Conservation (phyloP, 2,888 invertebrate species). For the Peribatodes rhomboidaria region DNA sequence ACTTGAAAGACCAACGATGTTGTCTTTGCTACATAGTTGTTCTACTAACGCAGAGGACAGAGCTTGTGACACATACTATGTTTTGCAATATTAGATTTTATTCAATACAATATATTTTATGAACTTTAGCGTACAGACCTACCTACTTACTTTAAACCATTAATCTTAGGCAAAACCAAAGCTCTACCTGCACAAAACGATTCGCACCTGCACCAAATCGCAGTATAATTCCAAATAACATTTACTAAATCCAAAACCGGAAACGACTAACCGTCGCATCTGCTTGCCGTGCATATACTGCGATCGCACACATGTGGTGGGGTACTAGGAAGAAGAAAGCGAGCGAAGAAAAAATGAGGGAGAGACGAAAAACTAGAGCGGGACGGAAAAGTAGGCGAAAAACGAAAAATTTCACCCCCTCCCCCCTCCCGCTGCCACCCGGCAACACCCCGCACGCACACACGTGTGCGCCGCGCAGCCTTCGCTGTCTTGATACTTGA, state of each 20-base stretch:
- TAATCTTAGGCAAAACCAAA: too few species aligned
- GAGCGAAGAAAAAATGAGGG: constrained; percentile 86
- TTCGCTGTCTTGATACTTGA: constrained; percentile 65
- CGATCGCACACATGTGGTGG: constrained; percentile 85
- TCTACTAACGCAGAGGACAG: too few species aligned
- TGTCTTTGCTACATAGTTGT: too few species aligned
- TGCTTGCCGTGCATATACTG: constrained; percentile 59
- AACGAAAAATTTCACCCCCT: constrained; percentile 84
- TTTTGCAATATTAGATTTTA: too few species aligned
- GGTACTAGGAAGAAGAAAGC: constrained; percentile 85
- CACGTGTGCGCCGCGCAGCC: constrained; percentile 61
- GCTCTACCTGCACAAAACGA: too few species aligned
- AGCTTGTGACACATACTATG: too few species aligned
- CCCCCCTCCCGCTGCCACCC: constrained; percentile 60
- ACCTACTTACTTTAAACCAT: too few species aligned
- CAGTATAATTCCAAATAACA: not conserved
- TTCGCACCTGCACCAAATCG: not conserved
- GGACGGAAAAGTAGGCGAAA: constrained; percentile 87
- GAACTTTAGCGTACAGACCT: too few species aligned
- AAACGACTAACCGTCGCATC: constrained; percentile 61
- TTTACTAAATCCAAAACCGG: constrained; percentile 62
- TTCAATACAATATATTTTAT: too few species aligned
- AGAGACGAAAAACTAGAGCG: constrained; percentile 85
- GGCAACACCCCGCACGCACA: constrained; percentile 72
- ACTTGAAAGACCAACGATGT: too few species aligned